These are phyloP conservation scores for Fissipunctia ypsillon DNA, from an alignment of 2,888 invertebrate species.

Conservation along the genomic window DNA sequence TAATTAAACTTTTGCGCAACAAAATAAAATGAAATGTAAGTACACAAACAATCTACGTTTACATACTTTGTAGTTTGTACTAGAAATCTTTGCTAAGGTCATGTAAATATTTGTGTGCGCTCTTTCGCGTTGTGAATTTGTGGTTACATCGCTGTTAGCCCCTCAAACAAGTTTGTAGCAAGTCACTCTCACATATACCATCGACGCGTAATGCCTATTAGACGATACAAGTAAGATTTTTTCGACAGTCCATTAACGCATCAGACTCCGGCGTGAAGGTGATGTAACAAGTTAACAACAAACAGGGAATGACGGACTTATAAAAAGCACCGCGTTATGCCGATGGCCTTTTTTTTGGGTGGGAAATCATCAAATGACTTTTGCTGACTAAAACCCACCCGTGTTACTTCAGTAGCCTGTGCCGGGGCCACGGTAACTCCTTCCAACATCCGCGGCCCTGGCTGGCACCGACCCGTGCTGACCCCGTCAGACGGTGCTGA, in stretches of 20 bases:
- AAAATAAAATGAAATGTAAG: not conserved
- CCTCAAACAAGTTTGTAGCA: constrained; percentile 17
- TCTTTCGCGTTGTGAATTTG: not conserved
- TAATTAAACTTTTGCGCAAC: not conserved
- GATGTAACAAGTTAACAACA: constrained; percentile 14
- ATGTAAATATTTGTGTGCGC: not conserved
- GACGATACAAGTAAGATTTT: not conserved
- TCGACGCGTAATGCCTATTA: constrained; percentile 1
- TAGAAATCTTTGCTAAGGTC: constrained; percentile 1
- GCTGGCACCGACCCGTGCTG: too few species aligned
- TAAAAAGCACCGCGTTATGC: not conserved
- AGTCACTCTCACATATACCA: constrained; percentile 1
- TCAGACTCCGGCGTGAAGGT: constrained; percentile 9
- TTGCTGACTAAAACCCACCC: too few species aligned
- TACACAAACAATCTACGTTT: not conserved
- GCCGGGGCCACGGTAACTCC: too few species aligned
- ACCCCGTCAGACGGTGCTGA: too few species aligned
- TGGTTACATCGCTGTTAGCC: not conserved
- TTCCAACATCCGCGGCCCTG: too few species aligned
- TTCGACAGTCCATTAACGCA: constrained; percentile 17
- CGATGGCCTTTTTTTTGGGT: too few species aligned
- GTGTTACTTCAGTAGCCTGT: too few species aligned
- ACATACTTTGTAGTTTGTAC: not conserved
- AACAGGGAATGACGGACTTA: not conserved
- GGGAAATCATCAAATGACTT: too few species aligned